A percentile compares a stretch with the other conserved stretches of the same genome.
phyloP scores from a whole-genome alignment of 2,113 vertebrate genomes.

The Chaetops frenatus region DNA sequence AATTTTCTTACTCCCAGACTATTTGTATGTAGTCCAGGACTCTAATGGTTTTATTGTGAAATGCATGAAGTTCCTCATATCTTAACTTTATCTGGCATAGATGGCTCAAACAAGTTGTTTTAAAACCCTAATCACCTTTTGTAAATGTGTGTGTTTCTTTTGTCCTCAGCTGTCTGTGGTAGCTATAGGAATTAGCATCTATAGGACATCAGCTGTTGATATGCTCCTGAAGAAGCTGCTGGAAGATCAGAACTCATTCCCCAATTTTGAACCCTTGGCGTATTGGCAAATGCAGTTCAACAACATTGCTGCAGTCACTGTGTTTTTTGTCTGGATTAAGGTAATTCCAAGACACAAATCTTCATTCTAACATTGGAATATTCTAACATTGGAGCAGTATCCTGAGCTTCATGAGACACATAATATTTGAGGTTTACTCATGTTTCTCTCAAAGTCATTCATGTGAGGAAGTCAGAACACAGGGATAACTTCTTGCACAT shows the following conservation, averaged over 20 bases:
- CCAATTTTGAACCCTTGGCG: slow-evolving; percentile 85
- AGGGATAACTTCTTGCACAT: not conserved
- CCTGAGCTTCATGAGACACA: fast-evolving
- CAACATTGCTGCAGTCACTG: slow-evolving; percentile 84
- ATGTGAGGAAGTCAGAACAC: not conserved
- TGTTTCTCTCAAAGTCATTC: not conserved
- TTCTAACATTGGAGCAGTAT: not conserved
- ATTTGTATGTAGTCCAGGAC: not conserved
- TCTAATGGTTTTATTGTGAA: not conserved
- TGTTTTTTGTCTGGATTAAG: slow-evolving; percentile 98
- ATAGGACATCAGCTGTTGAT: slow-evolving; percentile 79
- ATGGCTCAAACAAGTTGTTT: not conserved
- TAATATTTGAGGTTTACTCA: not conserved
- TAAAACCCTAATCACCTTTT: not conserved
- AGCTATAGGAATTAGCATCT: slow-evolving; percentile 85
- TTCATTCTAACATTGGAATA: not conserved
- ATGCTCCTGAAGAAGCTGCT: slow-evolving; percentile 77
- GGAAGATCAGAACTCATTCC: slow-evolving; percentile 82
- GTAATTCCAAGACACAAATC: slow-evolving; percentile 58
- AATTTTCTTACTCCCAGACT: not conserved
- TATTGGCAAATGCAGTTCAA: slow-evolving; percentile 93
- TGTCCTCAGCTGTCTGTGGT: slow-evolving; percentile 81
- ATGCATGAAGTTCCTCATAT: not conserved
- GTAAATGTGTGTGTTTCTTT: not conserved
- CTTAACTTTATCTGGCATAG: not conserved